Conservation (phyloP, 35 echinoderm and acorn worm genomes). For the Heliocidaris tuberculata region DNA sequence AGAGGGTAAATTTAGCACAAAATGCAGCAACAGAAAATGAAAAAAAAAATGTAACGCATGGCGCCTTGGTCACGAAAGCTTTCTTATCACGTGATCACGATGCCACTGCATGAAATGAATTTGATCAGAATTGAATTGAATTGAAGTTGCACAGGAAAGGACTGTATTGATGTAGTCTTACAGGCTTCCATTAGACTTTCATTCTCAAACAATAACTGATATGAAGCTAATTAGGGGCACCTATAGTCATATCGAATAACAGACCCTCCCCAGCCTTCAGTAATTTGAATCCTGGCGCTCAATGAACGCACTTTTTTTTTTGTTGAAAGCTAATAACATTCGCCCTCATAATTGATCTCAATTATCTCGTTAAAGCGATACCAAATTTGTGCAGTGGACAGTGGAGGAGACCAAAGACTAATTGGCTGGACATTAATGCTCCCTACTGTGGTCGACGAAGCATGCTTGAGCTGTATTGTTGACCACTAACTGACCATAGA, state of each 20-base stretch:
- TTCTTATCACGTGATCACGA: background rate
- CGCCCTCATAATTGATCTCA: background rate
- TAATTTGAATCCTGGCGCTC: background rate
- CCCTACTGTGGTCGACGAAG: background rate
- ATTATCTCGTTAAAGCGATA: slow-evolving; percentile 4
- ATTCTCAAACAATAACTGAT: background rate
- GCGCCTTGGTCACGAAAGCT: background rate
- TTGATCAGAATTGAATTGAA: background rate
- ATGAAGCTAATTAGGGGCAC: background rate
- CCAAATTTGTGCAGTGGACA: slow-evolving; percentile 9
- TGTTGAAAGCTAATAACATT: slow-evolving; percentile 2
- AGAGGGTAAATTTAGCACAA: background rate
- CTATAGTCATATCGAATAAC: background rate
- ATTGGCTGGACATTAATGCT: slow-evolving; percentile 7
- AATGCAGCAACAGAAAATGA: background rate
- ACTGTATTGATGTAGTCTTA: background rate
- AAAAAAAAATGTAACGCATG: background rate
- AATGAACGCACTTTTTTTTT: background rate
- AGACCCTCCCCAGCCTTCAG: background rate
- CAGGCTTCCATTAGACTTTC: background rate
- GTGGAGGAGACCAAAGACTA: background rate
- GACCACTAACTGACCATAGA: slow-evolving; percentile 9
- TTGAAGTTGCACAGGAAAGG: background rate
- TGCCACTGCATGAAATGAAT: background rate
- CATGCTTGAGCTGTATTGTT: background rate